Evolutionary conservation across 2,888 invertebrate genomes (phyloP).

Genomic region (Drosophila subsilvestris): DNA sequence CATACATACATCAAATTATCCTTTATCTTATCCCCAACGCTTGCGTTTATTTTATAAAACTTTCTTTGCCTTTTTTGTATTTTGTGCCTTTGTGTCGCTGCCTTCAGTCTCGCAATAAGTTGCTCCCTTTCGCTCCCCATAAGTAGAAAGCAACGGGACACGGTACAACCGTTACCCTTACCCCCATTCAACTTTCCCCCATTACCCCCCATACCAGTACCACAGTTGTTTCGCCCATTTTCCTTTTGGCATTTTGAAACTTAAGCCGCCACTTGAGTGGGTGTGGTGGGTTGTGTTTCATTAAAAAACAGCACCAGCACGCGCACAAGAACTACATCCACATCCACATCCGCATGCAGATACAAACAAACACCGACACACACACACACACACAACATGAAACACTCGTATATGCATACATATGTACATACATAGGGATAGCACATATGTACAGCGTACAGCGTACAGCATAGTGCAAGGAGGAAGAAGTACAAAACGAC

Average conservation of each 20-base stretch:
- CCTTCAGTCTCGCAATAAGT: constrained; percentile 20
- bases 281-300: constrained; percentile 62
- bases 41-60: constrained; percentile 69
- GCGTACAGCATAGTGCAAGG: constrained; percentile 25
- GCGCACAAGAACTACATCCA: constrained; percentile 16
- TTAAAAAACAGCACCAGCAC: constrained; percentile 59
- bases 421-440: constrained; percentile 10
- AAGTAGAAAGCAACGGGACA: constrained; percentile 27
- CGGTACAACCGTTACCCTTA: constrained; percentile 20
- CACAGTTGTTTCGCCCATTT: constrained; percentile 55
- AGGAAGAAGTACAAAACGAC: constrained; percentile 25
- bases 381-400: not conserved
- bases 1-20: constrained; percentile 41
- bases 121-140: constrained; percentile 35
- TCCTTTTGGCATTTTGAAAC: constrained; percentile 71
- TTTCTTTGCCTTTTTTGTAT: constrained; percentile 52
- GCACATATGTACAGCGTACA: constrained; percentile 30
- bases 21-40: constrained; percentile 68
- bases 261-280: constrained; percentile 69
- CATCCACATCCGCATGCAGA: constrained; percentile 9
- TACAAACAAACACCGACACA: not conserved
- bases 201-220: constrained; percentile 11
- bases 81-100: constrained; percentile 37
- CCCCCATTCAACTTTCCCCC: constrained; percentile 1
- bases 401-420: constrained; percentile 8